Percentiles rank a stretch among this genome's conserved stretches.
These are phyloP conservation scores for Manis crassicaudata DNA, from an alignment of 2,797 vertebrate genomes.

Conservation along the genomic window DNA sequence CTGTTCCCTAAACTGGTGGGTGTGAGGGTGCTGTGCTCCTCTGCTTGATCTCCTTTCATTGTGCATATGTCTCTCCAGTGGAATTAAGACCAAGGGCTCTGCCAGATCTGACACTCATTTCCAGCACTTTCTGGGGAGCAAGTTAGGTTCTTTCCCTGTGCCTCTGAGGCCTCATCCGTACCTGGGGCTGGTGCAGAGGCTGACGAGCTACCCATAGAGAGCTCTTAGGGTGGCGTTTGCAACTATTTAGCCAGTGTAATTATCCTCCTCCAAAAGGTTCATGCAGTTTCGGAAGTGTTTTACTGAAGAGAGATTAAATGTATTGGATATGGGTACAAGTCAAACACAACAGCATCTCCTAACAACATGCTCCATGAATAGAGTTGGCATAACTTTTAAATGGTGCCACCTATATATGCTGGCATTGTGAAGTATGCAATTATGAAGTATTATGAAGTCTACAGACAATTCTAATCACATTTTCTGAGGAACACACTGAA, in stretches of 20 bases:
- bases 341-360: too few relatives aligned
- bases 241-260: rapidly evolving
- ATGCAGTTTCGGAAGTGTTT: neutral
- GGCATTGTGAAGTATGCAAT: neutral
- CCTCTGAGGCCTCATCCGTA: rapidly evolving
- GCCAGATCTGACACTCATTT: neutral
- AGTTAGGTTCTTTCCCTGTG: rapidly evolving
- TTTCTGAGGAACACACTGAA: neutral
- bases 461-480: neutral
- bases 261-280: neutral
- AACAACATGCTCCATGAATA: rapidly evolving
- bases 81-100: neutral
- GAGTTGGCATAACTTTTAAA: neutral
- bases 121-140: neutral
- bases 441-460: neutral
- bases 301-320: neutral
- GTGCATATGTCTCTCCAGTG: neutral
- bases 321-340: neutral
- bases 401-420: neutral
- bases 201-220: rapidly evolving
- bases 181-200: rapidly evolving
- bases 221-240: rapidly evolving
- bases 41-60: rapidly evolving
- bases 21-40: too few relatives aligned
- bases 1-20: neutral